Evolutionary conservation across 2,797 vertebrate species (phyloP).

Genomic region (Loris lydekkerianus): DNA sequence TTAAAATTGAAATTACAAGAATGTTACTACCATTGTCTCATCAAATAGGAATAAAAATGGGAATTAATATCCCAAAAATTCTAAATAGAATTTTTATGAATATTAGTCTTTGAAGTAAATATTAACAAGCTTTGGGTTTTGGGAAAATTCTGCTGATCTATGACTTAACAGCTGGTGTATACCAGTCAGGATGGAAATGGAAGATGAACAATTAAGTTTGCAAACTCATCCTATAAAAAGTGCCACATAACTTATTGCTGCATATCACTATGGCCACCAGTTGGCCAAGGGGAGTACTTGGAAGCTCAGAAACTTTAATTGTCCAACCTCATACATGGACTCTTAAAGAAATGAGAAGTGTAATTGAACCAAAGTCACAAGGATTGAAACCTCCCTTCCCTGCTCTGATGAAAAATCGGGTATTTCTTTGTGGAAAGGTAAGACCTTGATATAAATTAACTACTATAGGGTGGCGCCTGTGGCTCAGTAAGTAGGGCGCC

Average conservation of each 20-base stretch:
- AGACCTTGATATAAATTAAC: conserved; percentile 18
- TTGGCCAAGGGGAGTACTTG: too few relatives aligned
- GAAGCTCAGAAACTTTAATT: too few relatives aligned
- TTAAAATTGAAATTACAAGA: conserved; percentile 45
- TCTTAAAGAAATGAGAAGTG: conserved; percentile 43
- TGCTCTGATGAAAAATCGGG: not conserved
- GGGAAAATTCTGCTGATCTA: not conserved
- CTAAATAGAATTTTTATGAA: conserved; percentile 31
- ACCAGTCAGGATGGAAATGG: not conserved
- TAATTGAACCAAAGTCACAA: not conserved
- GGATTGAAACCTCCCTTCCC: not conserved
- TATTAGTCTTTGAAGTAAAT: conserved; percentile 21
- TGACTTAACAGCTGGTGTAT: not conserved
- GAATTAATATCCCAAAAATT: not conserved
- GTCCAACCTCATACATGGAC: not conserved
- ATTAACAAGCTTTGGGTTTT: not conserved
- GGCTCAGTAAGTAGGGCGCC: too few relatives aligned
- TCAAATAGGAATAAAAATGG: not conserved
- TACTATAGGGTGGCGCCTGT: not conserved
- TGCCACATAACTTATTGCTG: too few relatives aligned
- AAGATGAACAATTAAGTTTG: not conserved
- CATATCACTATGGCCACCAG: too few relatives aligned
- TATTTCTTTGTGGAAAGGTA: conserved; percentile 2
- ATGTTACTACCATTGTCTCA: not conserved
- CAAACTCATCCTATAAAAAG: too few relatives aligned